Evolutionary conservation across 1,140 invertebrate genomes (phyloP), one percentile per base, ranked within the genome.

Genomic region (Drosophila lacteicornis): DNA sequence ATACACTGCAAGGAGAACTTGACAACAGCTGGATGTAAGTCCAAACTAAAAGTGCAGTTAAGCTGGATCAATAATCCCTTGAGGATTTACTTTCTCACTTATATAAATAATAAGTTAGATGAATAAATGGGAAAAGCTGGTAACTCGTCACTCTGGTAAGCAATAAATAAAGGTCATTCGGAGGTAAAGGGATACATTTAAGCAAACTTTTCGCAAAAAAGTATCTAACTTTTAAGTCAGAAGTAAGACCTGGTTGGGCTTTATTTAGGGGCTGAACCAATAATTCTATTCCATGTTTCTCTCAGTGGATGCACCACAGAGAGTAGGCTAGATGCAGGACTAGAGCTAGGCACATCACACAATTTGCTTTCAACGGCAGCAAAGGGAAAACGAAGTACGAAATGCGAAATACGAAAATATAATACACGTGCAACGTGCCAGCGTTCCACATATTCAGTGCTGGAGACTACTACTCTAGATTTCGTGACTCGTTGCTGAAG

Each of bases 401-500:
- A 80, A 43, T 74, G 57, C 63, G 51, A 75, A 80, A 80, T 66
- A 67, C 38, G 65, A 79, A 82, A 75, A 78, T 74, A 76, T 70
- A 61, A 81, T 68, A 81, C 75, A 76, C 75, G 53, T 73, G 67
- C 67, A 73, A 73, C 69, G 68, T 73, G 45, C 69, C 53, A 25
- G n/a, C 25, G 69, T 13, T 76, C 82, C 83, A 79, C 81, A 75
- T 70, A 81, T 68, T 69, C 79, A 78, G 82, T 58, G 61, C 56
- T 66, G 45, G 79, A 87, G 80, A 83, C 84, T 87, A 84, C 85
- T 90, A 90, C 85, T 90, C 85, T 79, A 90, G 85, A 90, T 90
- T 90, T 90, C 85, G 85, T 90, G 85, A 90, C 85, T 90, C 79
- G 78, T 66, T 67, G 68, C 70, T 85, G 85, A 90, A 90, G 81